Evolutionary conservation across 2,797 vertebrate species (phyloP).

Genomic region (Decapterus maruadsi): DNA sequence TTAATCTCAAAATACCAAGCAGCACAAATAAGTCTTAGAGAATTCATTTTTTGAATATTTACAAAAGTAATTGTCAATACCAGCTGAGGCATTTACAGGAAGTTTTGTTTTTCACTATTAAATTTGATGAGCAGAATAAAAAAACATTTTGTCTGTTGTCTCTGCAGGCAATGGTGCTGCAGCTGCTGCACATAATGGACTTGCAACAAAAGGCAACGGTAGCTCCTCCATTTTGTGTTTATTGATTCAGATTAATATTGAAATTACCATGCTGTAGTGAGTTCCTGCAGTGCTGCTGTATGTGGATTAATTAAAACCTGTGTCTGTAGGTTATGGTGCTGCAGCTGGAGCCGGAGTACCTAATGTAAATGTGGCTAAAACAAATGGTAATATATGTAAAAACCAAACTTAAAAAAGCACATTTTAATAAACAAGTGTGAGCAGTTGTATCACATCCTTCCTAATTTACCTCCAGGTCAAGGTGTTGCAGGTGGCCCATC

Average conservation of each 20-base stretch:
- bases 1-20: too few relatives aligned
- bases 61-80: too few relatives aligned
- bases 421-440: background rate
- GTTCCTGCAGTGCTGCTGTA: background rate
- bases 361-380: slow-evolving; percentile 46
- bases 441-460: background rate
- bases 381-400: slow-evolving; percentile 23
- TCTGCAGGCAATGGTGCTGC: slow-evolving; percentile 40
- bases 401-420: background rate
- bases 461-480: slow-evolving; percentile 47
- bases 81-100: too few relatives aligned
- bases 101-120: too few relatives aligned
- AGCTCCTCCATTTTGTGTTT: background rate
- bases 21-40: too few relatives aligned
- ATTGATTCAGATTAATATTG: background rate
- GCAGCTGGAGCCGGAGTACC: slow-evolving; percentile 6
- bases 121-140: background rate
- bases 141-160: background rate
- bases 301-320: background rate
- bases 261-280: background rate
- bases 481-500: slow-evolving; percentile 45
- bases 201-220: slow-evolving; percentile 51
- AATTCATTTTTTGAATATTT: too few relatives aligned
- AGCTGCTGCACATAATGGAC: slow-evolving; percentile 37
- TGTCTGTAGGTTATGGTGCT: slow-evolving; percentile 45